Conservation (phyloP, 2,113 vertebrate genomes). For the Pseudolaguvia tuberculata region DNA sequence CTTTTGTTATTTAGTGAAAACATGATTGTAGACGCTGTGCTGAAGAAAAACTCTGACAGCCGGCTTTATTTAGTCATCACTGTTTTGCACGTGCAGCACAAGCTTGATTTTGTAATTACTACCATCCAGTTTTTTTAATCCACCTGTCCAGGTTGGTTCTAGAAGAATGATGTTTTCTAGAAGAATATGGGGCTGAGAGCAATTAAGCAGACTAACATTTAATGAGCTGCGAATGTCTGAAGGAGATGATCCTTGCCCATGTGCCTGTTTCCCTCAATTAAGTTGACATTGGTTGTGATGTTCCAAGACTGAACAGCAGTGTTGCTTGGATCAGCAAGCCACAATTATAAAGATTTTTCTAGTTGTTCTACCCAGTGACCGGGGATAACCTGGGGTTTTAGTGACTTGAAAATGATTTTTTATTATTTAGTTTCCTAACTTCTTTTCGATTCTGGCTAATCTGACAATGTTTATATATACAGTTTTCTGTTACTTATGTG, state of each 20-base stretch:
- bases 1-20: slow-evolving; percentile 25
- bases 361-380: slow-evolving; percentile 16
- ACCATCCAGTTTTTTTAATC: slow-evolving; percentile 20
- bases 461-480: background rate
- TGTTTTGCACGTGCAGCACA: background rate
- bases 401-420: background rate
- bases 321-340: slow-evolving; percentile 16
- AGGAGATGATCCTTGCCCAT: slow-evolving; percentile 16
- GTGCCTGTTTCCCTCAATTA: background rate
- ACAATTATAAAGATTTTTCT: slow-evolving; percentile 34
- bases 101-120: slow-evolving; percentile 19
- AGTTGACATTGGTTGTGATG: background rate
- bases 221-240: slow-evolving; percentile 5
- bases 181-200: slow-evolving; percentile 14
- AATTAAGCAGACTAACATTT: slow-evolving; percentile 4
- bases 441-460: background rate
- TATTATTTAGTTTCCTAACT: background rate
- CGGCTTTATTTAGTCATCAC: slow-evolving; percentile 24
- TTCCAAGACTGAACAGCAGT: slow-evolving; percentile 6
- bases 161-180: background rate
- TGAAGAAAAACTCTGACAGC: slow-evolving; percentile 6
- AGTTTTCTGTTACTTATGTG: no score
- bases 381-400: slow-evolving; percentile 2
- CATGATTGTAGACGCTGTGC: slow-evolving; percentile 13
- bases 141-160: slow-evolving; percentile 37